Conservation (phyloP, 1,140 invertebrate genomes). For the Temnothorax curvispinosus region DNA sequence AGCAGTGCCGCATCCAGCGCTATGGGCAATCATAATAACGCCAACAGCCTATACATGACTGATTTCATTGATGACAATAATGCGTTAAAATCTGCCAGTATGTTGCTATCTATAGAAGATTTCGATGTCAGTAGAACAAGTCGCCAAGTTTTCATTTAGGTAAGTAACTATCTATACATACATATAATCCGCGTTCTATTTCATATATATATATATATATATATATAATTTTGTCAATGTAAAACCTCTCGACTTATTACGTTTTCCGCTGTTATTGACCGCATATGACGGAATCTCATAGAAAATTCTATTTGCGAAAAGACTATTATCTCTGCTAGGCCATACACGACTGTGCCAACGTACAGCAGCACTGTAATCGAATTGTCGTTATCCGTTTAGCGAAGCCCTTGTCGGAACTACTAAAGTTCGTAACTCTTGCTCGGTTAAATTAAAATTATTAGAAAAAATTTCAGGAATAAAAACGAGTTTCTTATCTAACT, state of each 20-base stretch:
- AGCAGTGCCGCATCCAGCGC: constrained; percentile 84
- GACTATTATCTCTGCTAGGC: constrained; percentile 66
- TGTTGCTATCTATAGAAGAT: constrained; percentile 83
- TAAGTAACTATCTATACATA: constrained; percentile 12
- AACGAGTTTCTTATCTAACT: not conserved
- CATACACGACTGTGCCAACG: not conserved
- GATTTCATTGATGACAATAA: constrained; percentile 80
- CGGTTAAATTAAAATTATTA: constrained; percentile 35
- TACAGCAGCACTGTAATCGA: constrained; percentile 74
- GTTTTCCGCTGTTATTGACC: not conserved
- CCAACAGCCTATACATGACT: constrained; percentile 79
- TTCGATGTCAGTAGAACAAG: constrained; percentile 84
- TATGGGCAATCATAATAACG: constrained; percentile 84
- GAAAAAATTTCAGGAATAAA: not conserved
- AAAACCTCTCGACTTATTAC: not conserved
- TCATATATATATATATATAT: not conserved
- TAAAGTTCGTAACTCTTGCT: constrained; percentile 31
- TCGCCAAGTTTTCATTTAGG: constrained; percentile 83
- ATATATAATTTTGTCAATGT: not conserved
- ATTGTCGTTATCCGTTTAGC: constrained; percentile 83
- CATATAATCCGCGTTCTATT: not conserved
- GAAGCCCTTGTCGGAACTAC: constrained; percentile 76
- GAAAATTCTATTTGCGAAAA: constrained; percentile 70
- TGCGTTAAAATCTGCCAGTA: constrained; percentile 82
- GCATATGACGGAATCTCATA: not conserved